phyloP scores from a whole-genome alignment of 2,888 invertebrate species.

The Chironomus tentans region DNA sequence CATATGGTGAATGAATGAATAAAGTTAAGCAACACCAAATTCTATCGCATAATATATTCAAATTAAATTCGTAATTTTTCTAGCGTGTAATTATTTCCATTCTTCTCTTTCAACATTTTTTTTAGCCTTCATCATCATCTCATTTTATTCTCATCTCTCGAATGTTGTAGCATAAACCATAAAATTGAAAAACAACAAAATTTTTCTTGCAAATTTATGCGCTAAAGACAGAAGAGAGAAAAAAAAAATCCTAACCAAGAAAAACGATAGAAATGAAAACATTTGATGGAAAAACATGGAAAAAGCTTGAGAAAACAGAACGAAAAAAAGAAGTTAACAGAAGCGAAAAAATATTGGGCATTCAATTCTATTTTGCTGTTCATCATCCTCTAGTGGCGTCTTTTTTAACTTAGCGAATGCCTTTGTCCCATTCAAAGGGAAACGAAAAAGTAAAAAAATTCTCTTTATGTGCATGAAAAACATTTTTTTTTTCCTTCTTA shows the following conservation, averaged over 20 bases:
- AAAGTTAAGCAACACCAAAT: not conserved
- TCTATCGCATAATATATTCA: not conserved
- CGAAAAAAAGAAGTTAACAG: not conserved
- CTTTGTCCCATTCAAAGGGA: not conserved
- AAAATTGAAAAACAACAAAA: not conserved
- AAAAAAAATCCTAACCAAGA: not conserved
- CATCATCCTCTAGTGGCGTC: not conserved
- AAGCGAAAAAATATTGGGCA: not conserved
- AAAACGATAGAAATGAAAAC: not conserved
- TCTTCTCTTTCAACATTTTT: not conserved
- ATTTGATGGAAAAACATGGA: not conserved
- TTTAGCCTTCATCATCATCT: not conserved
- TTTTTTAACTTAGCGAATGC: not conserved
- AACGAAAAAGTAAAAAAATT: not conserved
- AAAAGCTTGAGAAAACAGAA: not conserved
- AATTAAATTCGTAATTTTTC: constrained; percentile 20
- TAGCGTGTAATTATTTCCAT: constrained; percentile 23
- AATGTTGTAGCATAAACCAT: not conserved
- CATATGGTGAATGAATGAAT: not conserved
- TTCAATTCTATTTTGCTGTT: not conserved
- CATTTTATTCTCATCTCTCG: not conserved
- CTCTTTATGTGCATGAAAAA: not conserved
- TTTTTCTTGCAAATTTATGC: not conserved
- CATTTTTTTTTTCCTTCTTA: not conserved
- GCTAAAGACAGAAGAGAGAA: not conserved